Evolutionary conservation across 1,140 invertebrate genomes (phyloP).

Genomic region (Zophobas morio): DNA sequence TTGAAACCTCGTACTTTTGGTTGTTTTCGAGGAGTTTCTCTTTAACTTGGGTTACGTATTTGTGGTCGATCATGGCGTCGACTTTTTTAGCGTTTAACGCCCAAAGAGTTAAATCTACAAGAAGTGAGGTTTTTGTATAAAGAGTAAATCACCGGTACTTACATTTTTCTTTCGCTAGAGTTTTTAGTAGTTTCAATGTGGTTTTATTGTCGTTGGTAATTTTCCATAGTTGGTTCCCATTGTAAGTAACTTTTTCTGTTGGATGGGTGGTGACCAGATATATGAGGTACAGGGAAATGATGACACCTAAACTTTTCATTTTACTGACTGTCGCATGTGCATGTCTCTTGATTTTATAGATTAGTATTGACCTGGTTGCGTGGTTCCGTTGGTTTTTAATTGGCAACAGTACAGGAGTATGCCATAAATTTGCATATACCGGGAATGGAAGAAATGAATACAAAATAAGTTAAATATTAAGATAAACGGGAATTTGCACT

Average conservation of each 20-base stretch:
- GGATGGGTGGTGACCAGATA: neutral
- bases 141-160: neutral
- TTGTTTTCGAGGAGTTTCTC: slow-evolving; percentile 71
- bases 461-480: no score
- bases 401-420: neutral
- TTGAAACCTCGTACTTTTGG: slow-evolving; percentile 77
- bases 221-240: slow-evolving; percentile 71
- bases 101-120: slow-evolving; percentile 79
- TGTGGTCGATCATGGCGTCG: slow-evolving; percentile 77
- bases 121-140: neutral
- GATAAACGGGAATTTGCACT: neutral
- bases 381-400: slow-evolving; percentile 24
- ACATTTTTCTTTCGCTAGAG: slow-evolving; percentile 69
- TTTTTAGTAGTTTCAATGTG: slow-evolving; percentile 66
- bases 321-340: slow-evolving; percentile 12
- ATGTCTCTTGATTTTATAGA: slow-evolving; percentile 38
- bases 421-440: neutral
- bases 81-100: slow-evolving; percentile 76
- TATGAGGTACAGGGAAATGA: slow-evolving; percentile 20
- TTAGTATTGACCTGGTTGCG: slow-evolving; percentile 25
- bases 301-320: slow-evolving; percentile 23
- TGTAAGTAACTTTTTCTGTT: slow-evolving; percentile 66
- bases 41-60: slow-evolving; percentile 71
- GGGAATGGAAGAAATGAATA: no score
- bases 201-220: slow-evolving; percentile 64